A percentile compares a stretch with the other conserved stretches of the same genome.
Conservation (phyloP, 2,888 invertebrate species). For the Magallana nippona region DNA sequence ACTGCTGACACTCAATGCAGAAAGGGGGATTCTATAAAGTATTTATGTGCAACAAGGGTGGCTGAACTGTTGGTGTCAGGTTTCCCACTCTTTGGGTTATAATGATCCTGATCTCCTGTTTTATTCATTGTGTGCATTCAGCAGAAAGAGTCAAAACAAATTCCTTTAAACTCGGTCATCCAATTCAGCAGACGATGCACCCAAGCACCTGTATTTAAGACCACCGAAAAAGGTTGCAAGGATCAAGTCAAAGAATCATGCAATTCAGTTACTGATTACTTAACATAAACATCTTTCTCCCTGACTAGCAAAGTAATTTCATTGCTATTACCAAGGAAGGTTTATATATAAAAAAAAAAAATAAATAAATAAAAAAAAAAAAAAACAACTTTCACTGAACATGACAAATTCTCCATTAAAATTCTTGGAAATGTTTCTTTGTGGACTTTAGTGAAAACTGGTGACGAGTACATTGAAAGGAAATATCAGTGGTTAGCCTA, state of each 20-base stretch:
- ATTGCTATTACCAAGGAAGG: too few species aligned
- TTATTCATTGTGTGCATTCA: constrained; percentile 21
- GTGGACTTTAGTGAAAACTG: background rate
- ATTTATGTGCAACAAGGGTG: constrained; percentile 13
- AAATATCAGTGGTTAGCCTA: background rate
- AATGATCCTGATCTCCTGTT: constrained; percentile 30
- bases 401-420: background rate
- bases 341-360: too few species aligned
- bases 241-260: background rate
- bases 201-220: constrained; percentile 1
- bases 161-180: constrained; percentile 29
- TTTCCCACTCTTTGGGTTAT: constrained; percentile 7
- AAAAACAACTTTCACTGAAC: too few species aligned
- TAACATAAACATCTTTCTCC: too few species aligned
- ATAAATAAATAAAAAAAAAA: too few species aligned
- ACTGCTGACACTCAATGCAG: background rate
- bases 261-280: background rate
- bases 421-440: background rate
- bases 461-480: constrained; percentile 5
- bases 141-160: constrained; percentile 32
- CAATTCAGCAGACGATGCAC: constrained; percentile 20
- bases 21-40: background rate
- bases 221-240: background rate
- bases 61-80: background rate
- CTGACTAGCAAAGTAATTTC: too few species aligned